Base-by-base conservation (phyloP, 2,113 vertebrate genomes). In the Haliaeetus leucogaster region DNA sequence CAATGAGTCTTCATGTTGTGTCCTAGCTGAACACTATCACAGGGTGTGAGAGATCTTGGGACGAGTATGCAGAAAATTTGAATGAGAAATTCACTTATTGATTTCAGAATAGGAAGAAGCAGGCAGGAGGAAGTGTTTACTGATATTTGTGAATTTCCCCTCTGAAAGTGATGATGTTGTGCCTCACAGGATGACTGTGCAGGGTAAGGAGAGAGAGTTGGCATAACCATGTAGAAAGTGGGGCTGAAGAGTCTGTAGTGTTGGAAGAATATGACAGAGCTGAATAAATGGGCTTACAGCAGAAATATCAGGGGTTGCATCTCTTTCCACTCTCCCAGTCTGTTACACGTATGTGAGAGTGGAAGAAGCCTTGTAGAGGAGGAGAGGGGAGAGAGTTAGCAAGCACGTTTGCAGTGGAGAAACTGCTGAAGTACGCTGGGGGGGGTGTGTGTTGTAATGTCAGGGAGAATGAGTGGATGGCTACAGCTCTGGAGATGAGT, bases 1-100 rank as follows among this genome's bases (percentile, higher is more conserved):
- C 5, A 6, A 8, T 0, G 0, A 26, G 23, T 42, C n/a, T 40
- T 53, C 14, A 2, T 0, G 0, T 70, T 15, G 47, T 58, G 18
- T 63, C 47, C 62, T 21, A 61, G 47, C 40, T 21, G 32, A 26
- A 8, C 4, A 10, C 52, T 12, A 10, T 59, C 20, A 0, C 27
- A 19, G 13, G 29, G 16, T 19, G 36, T 50, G 82, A 90, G n/a
- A 42, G 45, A 7, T 16, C 18, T 48, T 29, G 20, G 50, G 81
- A 63, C 8, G 22, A 43, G 7, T 10, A 10, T 38, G 55, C 38
- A 34, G 26, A 27, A 43, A 61, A 36, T 30, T 1, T 17, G 15
- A 45, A 42, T 36, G 40, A 38, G 53, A 48, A 56, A 4, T 52
- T 85, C 0, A 0, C 6, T 53, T 38, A 10, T 1, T 50, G 48